Evolutionary conservation across 2,113 vertebrate genomes (phyloP).

Genomic region (Ceyx cyanopectus): DNA sequence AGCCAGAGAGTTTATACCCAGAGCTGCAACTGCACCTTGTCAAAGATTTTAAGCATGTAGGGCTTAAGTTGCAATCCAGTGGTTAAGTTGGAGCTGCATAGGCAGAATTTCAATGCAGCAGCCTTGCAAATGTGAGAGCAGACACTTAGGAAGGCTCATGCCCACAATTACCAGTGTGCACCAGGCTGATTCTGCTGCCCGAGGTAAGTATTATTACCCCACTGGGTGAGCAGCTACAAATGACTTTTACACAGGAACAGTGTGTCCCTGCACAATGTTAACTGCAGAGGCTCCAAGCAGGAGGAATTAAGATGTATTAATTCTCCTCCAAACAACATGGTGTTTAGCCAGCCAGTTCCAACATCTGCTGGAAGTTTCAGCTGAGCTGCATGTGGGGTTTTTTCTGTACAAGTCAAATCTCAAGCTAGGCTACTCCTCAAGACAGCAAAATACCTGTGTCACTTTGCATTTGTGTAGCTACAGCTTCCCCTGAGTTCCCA

Average conservation of each 20-base stretch:
- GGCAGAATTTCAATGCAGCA: not conserved
- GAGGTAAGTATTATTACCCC: not conserved
- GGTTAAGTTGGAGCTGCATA: not conserved
- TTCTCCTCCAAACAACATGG: not conserved
- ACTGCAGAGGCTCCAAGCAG: not conserved
- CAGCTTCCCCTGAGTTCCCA: not conserved
- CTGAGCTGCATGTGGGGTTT: not conserved
- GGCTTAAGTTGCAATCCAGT: not conserved
- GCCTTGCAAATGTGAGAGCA: not conserved
- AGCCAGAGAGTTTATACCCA: not conserved
- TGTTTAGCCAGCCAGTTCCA: not conserved
- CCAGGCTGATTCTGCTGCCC: not conserved
- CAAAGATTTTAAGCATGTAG: not conserved
- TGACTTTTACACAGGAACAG: not conserved
- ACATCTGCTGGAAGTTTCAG: not conserved
- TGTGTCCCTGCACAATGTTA: not conserved
- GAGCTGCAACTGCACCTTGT: not conserved
- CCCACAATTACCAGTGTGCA: not conserved
- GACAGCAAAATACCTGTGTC: not conserved
- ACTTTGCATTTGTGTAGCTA: not conserved
- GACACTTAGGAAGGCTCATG: not conserved
- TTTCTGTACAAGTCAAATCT: not conserved
- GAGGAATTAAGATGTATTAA: not conserved
- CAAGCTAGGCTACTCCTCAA: not conserved
- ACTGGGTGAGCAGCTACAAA: not conserved